These are phyloP conservation scores for Stramonita haemastoma DNA, from an alignment of 2,888 invertebrate species.

Conservation along the genomic window DNA sequence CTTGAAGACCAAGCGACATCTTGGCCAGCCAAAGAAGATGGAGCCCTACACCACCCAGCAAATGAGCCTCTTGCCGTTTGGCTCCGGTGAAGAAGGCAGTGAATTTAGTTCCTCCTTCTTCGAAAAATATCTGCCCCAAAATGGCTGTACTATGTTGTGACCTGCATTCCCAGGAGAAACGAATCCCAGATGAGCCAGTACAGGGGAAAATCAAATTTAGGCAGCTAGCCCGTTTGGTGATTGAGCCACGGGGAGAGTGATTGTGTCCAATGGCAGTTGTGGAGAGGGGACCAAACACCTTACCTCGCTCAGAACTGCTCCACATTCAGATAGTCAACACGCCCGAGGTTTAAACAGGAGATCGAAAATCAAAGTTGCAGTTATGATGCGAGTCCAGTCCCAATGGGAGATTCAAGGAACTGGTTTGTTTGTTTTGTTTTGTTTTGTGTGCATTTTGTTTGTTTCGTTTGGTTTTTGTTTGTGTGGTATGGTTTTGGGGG, in stretches of 20 bases:
- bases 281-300: not conserved
- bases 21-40: not conserved
- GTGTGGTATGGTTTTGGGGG: no score
- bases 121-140: not conserved
- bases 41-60: not conserved
- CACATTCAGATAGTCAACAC: not conserved
- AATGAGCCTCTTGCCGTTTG: not conserved
- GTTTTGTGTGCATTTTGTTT: no score
- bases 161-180: not conserved
- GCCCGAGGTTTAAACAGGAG: no score
- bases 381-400: no score
- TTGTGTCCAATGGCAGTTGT: no score
- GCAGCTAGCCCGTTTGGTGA: not conserved
- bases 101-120: not conserved
- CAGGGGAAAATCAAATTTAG: not conserved
- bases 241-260: not conserved
- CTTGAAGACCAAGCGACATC: not conserved
- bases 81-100: not conserved
- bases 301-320: not conserved
- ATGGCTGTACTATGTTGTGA: not conserved
- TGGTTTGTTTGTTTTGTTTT: no score
- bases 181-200: not conserved
- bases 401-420: no score
- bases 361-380: no score
- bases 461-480: no score